Base-by-base conservation (phyloP, 1,140 invertebrate genomes). In the Reticulitermes speratus region DNA sequence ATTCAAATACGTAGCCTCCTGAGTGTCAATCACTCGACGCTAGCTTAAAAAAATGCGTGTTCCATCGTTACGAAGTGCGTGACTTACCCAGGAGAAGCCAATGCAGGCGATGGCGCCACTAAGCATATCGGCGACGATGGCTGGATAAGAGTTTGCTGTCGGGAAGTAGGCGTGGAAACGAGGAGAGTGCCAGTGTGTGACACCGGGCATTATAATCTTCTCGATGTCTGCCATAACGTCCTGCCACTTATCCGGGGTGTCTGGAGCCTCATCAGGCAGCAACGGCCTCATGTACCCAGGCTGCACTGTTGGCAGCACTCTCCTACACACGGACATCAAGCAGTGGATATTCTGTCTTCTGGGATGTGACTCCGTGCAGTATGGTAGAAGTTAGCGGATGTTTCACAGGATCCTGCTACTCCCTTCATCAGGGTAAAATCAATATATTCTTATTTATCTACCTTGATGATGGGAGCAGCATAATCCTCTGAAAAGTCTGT, bases 121-220 rank as follows among this genome's bases (percentile, higher is more conserved):
- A 14, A 99, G 91, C 94, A 99, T 99, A 89, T 99, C 98, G n/a
- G 96, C 98, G 38, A 98, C 95, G 88, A 97, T 95, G 3, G 97
- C 95, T 0, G 98, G 96, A 91, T 99, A 99, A 0, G 97, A 99
- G 91, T 98, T 98, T 16, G 96, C 98, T 0, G 98, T 99, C 0
- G 99, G 98, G 91, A 98, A 99, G 91, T 99, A 99, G 3, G 98
- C 98, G 91, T 99, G 97, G 92, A 99, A 99, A 89, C 97, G 95
- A 9, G 98, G 98, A 87, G 97, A 98, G 89, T 99, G 98, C 98
- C 98, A 99, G 89, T 99, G 98, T 8, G 98, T 99, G 25, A 94
- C 95, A 3, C 98, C 98, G 9, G 98, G 98, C 98, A 99, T 99
- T 84, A 99, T 97, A n/a, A 99, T 95, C 81, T 95, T 92, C 91